Base-by-base conservation (phyloP, 2,113 vertebrate species). In the Axis porcinus region DNA sequence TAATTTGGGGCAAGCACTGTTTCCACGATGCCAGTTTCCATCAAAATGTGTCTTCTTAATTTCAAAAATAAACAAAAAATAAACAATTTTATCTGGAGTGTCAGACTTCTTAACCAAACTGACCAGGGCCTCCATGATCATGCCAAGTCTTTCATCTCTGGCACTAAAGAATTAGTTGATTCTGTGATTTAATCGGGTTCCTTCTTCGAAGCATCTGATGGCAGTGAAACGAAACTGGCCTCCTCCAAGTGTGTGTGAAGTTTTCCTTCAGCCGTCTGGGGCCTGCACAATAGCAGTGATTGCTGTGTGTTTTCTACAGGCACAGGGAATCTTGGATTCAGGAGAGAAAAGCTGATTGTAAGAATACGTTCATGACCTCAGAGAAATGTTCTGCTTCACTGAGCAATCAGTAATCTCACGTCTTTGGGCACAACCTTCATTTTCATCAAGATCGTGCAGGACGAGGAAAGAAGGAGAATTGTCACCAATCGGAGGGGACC, bases 311-410 rank as follows among this genome's bases (percentile, higher is more conserved):
- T 33, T 36, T 33, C 7, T 36, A n/a, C 33, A 7, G 36, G 40
- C 7, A 12, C 28, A 21, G 5, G 57, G 40, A 54, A 8, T 6
- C 23, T 0, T n/a, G 8, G 12, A 43, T 40, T 13, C 5, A 0
- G 25, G 40, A 50, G 33, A 23, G 55, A 64, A 40, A 50, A 40
- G n/a, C 30, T 27, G 16, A 83, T 19, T 43, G 28, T 2, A 50
- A 36, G 50, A 45, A n/a, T 7, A 4, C 3, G 25, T 17, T 64
- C 47, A 23, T 17, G 3, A 36, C 21, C 19, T 50, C 28, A 25
- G 33, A 64, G 16, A 43, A 40, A 15, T 1, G n/a, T 21, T 9
- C 21, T 36, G n/a, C 78, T 27, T 23, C 36, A 6, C 16, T 12
- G 19, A 3, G 10, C 28, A 54, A 58, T 13, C 7, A 11, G 12